Conservation (phyloP, 2,797 vertebrate genomes). For the Holocentrus rufus region DNA sequence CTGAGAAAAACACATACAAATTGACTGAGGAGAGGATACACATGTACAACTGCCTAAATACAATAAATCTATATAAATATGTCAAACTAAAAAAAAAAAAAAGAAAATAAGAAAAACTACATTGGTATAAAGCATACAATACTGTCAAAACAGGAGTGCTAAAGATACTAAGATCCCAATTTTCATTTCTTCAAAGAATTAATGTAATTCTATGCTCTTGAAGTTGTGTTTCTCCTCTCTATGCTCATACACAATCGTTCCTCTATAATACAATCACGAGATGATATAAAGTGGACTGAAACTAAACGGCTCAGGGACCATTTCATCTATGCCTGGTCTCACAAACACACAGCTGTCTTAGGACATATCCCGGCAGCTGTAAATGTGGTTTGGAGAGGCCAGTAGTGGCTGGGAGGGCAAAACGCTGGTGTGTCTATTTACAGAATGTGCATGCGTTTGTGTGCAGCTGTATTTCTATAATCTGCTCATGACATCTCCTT, state of each 20-base stretch:
- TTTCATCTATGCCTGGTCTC: slow-evolving; percentile 11
- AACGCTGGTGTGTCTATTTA: slow-evolving; percentile 43
- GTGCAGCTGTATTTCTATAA: not conserved
- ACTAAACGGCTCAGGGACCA: not conserved
- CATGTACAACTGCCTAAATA: slow-evolving; percentile 15
- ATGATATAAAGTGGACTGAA: slow-evolving; percentile 18
- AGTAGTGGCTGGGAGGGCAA: slow-evolving; percentile 22
- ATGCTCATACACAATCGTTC: slow-evolving; percentile 35
- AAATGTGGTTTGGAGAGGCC: slow-evolving; percentile 9
- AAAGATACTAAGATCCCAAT: slow-evolving; percentile 47
- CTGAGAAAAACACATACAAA: slow-evolving; percentile 24
- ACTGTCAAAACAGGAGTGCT: slow-evolving; percentile 62
- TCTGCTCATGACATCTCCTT: slow-evolving; percentile 77
- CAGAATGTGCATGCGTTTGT: slow-evolving; percentile 26
- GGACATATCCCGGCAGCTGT: slow-evolving; percentile 10
- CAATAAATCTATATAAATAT: slow-evolving; percentile 36
- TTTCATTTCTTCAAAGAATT: slow-evolving; percentile 61
- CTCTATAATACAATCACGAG: slow-evolving; percentile 57
- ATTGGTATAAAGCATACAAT: slow-evolving; percentile 57
- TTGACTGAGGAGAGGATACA: slow-evolving; percentile 2
- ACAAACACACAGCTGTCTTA: slow-evolving; percentile 31
- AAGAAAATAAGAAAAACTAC: slow-evolving; percentile 36
- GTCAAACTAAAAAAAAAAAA: slow-evolving; percentile 38
- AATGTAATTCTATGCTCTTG: slow-evolving; percentile 71
- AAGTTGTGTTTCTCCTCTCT: slow-evolving; percentile 32